These are phyloP conservation scores for Drosophila oshimai DNA, from an alignment of 1,140 invertebrate genomes.

Conservation along the genomic window DNA sequence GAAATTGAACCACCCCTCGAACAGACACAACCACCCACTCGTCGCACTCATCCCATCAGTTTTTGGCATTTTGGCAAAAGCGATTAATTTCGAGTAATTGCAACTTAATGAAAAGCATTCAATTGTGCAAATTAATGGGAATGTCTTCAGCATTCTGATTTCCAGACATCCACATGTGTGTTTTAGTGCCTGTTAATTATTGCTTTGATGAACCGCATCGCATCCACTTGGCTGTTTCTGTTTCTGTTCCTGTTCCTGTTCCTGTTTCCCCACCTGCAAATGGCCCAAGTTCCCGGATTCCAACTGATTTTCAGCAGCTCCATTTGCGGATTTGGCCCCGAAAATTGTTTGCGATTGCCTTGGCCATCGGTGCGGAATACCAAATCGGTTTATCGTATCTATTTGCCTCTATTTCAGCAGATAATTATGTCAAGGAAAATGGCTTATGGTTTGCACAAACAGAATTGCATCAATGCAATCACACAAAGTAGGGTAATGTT, in stretches of 20 bases:
- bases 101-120: conserved; percentile 75
- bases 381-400: conserved; percentile 24
- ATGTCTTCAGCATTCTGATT: conserved; percentile 49
- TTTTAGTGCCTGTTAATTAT: conserved; percentile 52
- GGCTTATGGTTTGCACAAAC: background rate
- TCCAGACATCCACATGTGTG: conserved; percentile 2
- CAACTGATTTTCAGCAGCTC: conserved; percentile 7
- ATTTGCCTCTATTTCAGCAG: conserved; percentile 20
- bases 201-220: conserved; percentile 39
- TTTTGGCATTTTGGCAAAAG: conserved; percentile 42
- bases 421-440: conserved; percentile 21
- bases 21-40: background rate
- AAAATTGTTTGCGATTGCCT: conserved; percentile 29
- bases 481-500: too few relatives aligned
- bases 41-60: background rate
- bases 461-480: background rate
- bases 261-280: conserved; percentile 13
- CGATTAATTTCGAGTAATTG: conserved; percentile 70
- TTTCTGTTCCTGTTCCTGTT: too few relatives aligned
- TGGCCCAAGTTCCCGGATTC: background rate
- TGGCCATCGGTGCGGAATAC: conserved; percentile 10
- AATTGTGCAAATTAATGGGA: conserved; percentile 74
- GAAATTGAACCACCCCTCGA: background rate
- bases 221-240: background rate
- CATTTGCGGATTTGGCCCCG: conserved; percentile 4